Evolutionary conservation across 2,888 invertebrate species (phyloP), one percentile per base, ranked within the genome.

Genomic region (Megamerina dolium): DNA sequence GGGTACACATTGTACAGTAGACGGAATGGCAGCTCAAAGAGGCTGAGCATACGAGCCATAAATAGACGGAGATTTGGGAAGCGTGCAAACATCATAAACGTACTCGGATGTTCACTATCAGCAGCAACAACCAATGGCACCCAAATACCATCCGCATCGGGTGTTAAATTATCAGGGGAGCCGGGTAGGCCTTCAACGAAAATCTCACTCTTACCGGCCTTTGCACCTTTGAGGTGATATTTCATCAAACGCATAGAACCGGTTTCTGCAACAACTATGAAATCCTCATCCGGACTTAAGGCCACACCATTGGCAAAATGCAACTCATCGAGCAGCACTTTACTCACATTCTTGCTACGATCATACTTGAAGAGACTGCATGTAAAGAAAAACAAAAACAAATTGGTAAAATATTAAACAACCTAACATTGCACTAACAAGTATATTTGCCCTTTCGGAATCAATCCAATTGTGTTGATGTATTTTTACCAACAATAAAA

Each of bases 271-370:
- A 94, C 80, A 19, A 97, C 69, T 3, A 96, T 64, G 59, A 85
- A 90, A 46, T 87, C 82, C 64, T 88, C 85, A 59, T 90, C 83
- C 5, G 83, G 80, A 12, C 90, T 87, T 1, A 96, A 60, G 38
- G 77, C 81, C 18, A 97, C 69, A 13, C 96, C 96, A 70, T 97
- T 99, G 0, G 95, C 78, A 70, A 95, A 93, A 68, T 79, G 81
- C 1, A 97, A 60, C 35, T 85, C 77, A 49, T 85, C 80, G 2
- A 89, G 61, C 20, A 96, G 69, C 3, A 92, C 85, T 59, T 77
- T 79, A 60, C 84, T 87, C 51, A 77, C 76, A 60, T 88, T 87
- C 47, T 82, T 87, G 37, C 77, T 79, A 1, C 87, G 81, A 67
- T 91, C 79, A 67, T 87, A 91, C 61, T 83, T 80, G 43, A 95